These are phyloP conservation scores for Bombus balteatus DNA, from an alignment of 1,140 invertebrate genomes.

Conservation along the genomic window DNA sequence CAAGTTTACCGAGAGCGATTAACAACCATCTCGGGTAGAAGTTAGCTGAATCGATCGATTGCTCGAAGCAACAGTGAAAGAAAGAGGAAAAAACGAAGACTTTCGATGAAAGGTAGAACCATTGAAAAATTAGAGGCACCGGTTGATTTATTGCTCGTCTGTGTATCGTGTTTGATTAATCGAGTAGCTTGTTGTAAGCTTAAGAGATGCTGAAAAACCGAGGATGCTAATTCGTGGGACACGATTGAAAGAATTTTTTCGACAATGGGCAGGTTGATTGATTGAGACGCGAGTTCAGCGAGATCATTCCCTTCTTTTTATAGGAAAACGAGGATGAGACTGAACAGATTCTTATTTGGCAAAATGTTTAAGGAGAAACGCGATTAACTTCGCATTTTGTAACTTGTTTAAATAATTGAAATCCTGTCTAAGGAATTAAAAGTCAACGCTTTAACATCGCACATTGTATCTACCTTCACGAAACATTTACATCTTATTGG, in stretches of 20 bases:
- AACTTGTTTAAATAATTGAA: background rate
- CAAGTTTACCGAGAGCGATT: constrained; percentile 10
- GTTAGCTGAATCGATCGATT: background rate
- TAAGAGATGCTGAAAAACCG: background rate
- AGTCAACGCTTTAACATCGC: no score
- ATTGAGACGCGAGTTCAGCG: background rate
- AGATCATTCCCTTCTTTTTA: background rate
- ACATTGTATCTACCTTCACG: no score
- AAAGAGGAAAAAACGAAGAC: background rate
- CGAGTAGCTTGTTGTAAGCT: background rate
- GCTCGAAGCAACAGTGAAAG: background rate
- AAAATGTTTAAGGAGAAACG: background rate
- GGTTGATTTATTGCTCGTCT: constrained; percentile 17
- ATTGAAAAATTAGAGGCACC: background rate
- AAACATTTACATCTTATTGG: no score
- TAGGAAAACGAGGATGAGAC: background rate
- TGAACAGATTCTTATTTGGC: background rate
- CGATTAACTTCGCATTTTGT: background rate
- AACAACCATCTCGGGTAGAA: background rate
- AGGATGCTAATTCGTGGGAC: background rate
- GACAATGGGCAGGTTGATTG: background rate
- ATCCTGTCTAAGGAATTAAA: no score
- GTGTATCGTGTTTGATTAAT: constrained; percentile 25
- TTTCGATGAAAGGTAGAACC: background rate
- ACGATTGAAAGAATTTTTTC: background rate